Evolutionary conservation across 53 echinoderm and acorn worm species (phyloP), one percentile per base, ranked within the genome.

Genomic region (Henricia sp.): DNA sequence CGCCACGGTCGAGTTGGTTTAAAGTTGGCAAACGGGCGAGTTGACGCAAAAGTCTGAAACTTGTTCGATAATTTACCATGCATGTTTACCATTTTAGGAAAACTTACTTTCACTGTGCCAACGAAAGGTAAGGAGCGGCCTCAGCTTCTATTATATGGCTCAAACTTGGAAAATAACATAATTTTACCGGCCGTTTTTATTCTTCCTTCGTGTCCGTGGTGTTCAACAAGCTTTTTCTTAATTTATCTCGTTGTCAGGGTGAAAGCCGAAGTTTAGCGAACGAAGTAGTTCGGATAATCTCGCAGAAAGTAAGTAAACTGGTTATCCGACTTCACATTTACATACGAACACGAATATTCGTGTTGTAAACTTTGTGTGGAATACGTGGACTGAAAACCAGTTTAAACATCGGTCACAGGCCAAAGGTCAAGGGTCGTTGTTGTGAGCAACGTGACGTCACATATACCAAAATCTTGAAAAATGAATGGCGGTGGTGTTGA

Each of bases 361-460:
- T n/a, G n/a, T n/a, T n/a, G n/a, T n/a, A n/a, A n/a, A n/a, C n/a
- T n/a, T n/a, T n/a, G n/a, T n/a, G n/a, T n/a, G n/a, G n/a, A n/a
- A n/a, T n/a, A n/a, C n/a, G n/a, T n/a, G n/a, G n/a, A n/a, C n/a
- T n/a, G n/a, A n/a, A n/a, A n/a, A n/a, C n/a, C n/a, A n/a, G n/a
- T n/a, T n/a, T n/a, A 0, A 17, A 5, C 14, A 35, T 19, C 29
- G 29, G 30, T 60, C 32, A 60, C 13, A 4, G 32, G 62, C 11
- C n/a, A 3, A 16, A 43, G 80, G 64, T 33, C 64, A 64, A 80
- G 25, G 64, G 80, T 80, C 64, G 50, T 64, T 59, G 54, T 83
- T 65, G 88, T 77, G 67, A 92, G 93, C 89, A 92, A 92, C 93
- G 67, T 85, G 84, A 92, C 93, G 89, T 92, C 89, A 89, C 73